Percentiles rank a stretch among this genome's conserved stretches.
Conservation (phyloP, 1,140 invertebrate species). For the roundworm (Caenorhabditis elegans) region WBcel235 BX284606.5:3681001-3681500, state of each 20-base stretch:
- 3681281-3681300: constrained; percentile 38
- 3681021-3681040: not conserved
- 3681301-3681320: constrained; percentile 44
- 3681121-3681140: not conserved
- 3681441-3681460: too few species aligned
- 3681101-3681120: not conserved
- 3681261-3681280: not conserved
- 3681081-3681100: too few species aligned
- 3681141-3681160: not conserved
- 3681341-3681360: constrained; percentile 49
- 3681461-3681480: too few species aligned
- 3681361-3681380: constrained; percentile 50
- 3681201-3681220: not conserved
- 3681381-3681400: constrained; percentile 48
- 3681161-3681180: constrained; percentile 11
- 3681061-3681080: not conserved
- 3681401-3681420: too few species aligned
- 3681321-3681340: constrained; percentile 51
- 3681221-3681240: constrained; percentile 25
- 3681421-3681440: too few species aligned
- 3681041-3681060: not conserved
- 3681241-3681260: constrained; percentile 40
- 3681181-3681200: constrained; percentile 8
- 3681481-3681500: too few species aligned
- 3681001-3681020: not conserved